Evolutionary conservation across 2,113 vertebrate genomes (phyloP).

Genomic region (Petaurus breviceps): DNA sequence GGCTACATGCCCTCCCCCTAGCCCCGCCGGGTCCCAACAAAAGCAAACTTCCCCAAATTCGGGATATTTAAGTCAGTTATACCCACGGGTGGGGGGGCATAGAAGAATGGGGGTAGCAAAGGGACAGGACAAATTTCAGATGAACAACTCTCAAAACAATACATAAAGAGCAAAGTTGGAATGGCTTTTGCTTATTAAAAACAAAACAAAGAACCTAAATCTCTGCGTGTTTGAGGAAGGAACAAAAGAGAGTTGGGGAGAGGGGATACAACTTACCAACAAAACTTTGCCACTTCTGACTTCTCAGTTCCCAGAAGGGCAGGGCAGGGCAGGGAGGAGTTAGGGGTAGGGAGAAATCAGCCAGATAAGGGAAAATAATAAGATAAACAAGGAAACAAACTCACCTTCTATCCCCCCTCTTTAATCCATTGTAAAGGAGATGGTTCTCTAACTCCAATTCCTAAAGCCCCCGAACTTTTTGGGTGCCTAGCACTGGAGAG

Average conservation of each 20-base stretch:
- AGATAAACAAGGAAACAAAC: conserved; percentile 66
- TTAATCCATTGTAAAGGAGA: conserved; percentile 39
- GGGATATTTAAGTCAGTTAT: not conserved
- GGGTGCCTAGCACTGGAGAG: conserved; percentile 73
- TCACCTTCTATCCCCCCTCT: conserved; percentile 79
- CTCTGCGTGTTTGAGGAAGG: conserved; percentile 46
- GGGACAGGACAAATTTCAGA: not conserved
- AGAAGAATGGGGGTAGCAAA: not conserved
- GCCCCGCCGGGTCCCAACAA: not conserved
- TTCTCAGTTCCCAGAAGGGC: conserved; percentile 18
- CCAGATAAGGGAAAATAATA: conserved; percentile 48
- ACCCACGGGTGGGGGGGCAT: not conserved
- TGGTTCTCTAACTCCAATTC: not conserved
- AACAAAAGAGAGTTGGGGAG: conserved; percentile 63
- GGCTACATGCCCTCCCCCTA: not conserved
- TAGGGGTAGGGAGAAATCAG: not conserved
- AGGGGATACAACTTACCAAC: conserved; percentile 35
- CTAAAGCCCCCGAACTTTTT: conserved; percentile 45
- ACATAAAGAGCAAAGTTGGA: not conserved
- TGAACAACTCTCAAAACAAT: not conserved
- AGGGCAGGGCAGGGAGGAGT: conserved; percentile 9
- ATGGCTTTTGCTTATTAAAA: conserved; percentile 38
- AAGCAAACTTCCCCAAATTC: not conserved
- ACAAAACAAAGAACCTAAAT: conserved; percentile 52
- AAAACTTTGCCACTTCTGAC: conserved; percentile 60